Conservation (phyloP, 2,113 vertebrate genomes). For the Tenrec ecaudatus region DNA sequence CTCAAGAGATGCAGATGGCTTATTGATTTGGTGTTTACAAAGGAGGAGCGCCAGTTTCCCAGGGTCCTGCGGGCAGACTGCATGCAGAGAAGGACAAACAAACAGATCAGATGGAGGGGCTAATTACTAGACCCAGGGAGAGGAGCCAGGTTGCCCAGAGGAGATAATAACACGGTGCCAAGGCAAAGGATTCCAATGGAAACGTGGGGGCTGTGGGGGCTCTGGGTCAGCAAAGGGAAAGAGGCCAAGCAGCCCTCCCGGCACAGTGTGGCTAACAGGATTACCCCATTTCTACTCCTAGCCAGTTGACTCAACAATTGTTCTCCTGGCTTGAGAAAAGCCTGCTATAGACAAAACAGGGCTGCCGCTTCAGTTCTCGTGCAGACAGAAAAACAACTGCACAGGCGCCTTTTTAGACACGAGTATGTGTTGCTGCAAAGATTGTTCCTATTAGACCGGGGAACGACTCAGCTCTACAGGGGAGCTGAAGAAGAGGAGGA, state of each 20-base stretch:
- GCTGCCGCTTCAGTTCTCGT: not conserved
- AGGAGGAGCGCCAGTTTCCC: slow-evolving; percentile 65
- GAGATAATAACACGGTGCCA: slow-evolving; percentile 38
- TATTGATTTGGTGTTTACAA: slow-evolving; percentile 75
- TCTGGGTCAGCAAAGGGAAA: not conserved
- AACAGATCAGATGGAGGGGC: slow-evolving; percentile 48
- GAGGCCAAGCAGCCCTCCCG: not conserved
- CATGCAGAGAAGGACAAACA: slow-evolving; percentile 61
- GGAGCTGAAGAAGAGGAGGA: not conserved
- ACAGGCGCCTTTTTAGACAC: not conserved
- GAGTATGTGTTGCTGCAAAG: too few relatives aligned
- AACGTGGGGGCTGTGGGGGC: not conserved
- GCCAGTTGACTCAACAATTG: slow-evolving; percentile 54
- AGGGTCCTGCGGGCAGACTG: slow-evolving; percentile 38
- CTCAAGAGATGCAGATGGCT: slow-evolving; percentile 73
- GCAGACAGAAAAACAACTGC: slow-evolving; percentile 57
- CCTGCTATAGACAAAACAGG: slow-evolving; percentile 74
- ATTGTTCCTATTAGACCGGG: not conserved
- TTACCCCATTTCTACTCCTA: slow-evolving; percentile 50
- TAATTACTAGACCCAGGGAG: slow-evolving; percentile 50
- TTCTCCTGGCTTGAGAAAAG: slow-evolving; percentile 51
- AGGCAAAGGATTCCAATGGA: not conserved
- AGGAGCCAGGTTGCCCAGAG: slow-evolving; percentile 43
- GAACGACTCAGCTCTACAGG: not conserved
- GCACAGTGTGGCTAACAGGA: slow-evolving; percentile 72